These are phyloP conservation scores for Capitella teleta DNA, from an alignment of 1,140 invertebrate species.

Conservation along the genomic window DNA sequence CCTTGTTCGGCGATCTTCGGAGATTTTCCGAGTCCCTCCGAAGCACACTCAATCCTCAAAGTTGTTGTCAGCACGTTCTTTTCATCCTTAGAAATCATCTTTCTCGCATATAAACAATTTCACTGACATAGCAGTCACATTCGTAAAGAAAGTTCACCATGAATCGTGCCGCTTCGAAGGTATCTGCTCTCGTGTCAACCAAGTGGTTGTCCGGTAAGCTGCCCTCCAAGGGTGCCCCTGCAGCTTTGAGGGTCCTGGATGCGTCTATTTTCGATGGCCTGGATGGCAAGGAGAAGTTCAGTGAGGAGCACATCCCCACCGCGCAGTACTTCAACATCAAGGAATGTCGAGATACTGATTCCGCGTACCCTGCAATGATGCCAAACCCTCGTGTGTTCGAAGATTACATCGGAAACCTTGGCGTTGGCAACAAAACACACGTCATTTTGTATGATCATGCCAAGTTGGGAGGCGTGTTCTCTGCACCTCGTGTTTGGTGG, in stretches of 20 bases:
- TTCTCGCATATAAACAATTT: too few species aligned
- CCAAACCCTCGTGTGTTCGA: slow-evolving; percentile 26
- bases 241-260: background rate
- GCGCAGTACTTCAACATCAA: slow-evolving; percentile 34
- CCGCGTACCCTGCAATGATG: slow-evolving; percentile 24
- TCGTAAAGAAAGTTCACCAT: too few species aligned
- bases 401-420: slow-evolving; percentile 28
- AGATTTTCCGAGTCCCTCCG: too few species aligned
- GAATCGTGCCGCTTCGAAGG: too few species aligned
- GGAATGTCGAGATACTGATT: slow-evolving; percentile 22
- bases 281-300: background rate
- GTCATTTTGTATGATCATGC: slow-evolving; percentile 36
- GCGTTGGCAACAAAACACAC: slow-evolving; percentile 28
- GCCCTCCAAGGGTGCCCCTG: background rate
- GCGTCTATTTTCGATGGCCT: background rate
- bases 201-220: slow-evolving; percentile 16
- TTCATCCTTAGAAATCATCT: too few species aligned
- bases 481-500: slow-evolving; percentile 35
- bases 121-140: too few species aligned
- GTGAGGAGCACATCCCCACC: slow-evolving; percentile 21
- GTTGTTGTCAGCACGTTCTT: too few species aligned
- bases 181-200: too few species aligned
- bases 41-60: too few species aligned
- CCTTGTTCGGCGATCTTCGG: too few species aligned
- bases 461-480: slow-evolving; percentile 26